Evolutionary conservation across 2,113 vertebrate species (phyloP).

Genomic region (Trematocara variabile): DNA sequence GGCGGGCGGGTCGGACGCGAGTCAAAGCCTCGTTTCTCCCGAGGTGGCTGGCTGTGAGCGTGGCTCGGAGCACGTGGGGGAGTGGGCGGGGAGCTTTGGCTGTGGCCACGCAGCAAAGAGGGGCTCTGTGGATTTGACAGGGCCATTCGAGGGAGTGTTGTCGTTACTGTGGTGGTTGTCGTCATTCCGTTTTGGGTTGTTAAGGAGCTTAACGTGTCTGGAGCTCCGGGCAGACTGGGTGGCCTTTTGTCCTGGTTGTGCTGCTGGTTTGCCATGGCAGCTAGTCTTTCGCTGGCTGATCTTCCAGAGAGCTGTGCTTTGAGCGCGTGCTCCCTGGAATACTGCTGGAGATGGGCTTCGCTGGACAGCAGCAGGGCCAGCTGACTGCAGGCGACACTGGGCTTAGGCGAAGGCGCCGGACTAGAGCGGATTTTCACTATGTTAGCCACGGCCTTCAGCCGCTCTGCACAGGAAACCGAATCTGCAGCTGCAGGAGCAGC

Average conservation of each 20-base stretch:
- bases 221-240: slow-evolving; percentile 76
- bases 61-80: slow-evolving; percentile 63
- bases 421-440: slow-evolving; percentile 93
- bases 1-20: slow-evolving; percentile 80
- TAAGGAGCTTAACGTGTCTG: slow-evolving; percentile 80
- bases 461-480: slow-evolving; percentile 86
- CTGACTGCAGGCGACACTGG: slow-evolving; percentile 95
- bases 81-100: slow-evolving; percentile 58
- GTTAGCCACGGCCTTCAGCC: slow-evolving; percentile 92
- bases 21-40: slow-evolving; percentile 83
- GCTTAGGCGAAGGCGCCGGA: slow-evolving; percentile 90
- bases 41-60: slow-evolving; percentile 49
- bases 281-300: slow-evolving; percentile 91
- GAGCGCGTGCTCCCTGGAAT: slow-evolving; percentile 93
- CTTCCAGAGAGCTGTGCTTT: slow-evolving; percentile 91
- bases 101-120: slow-evolving; percentile 72
- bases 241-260: slow-evolving; percentile 80
- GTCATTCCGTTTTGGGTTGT: slow-evolving; percentile 77
- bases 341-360: slow-evolving; percentile 96
- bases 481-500: slow-evolving; percentile 71
- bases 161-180: slow-evolving; percentile 31
- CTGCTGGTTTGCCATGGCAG: slow-evolving; percentile 89
- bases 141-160: slow-evolving; percentile 73
- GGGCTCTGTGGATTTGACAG: slow-evolving; percentile 72
- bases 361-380: slow-evolving; percentile 94